These are phyloP conservation scores for Camelus dromedarius DNA, from an alignment of 2,113 vertebrate species.

Conservation along the genomic window DNA sequence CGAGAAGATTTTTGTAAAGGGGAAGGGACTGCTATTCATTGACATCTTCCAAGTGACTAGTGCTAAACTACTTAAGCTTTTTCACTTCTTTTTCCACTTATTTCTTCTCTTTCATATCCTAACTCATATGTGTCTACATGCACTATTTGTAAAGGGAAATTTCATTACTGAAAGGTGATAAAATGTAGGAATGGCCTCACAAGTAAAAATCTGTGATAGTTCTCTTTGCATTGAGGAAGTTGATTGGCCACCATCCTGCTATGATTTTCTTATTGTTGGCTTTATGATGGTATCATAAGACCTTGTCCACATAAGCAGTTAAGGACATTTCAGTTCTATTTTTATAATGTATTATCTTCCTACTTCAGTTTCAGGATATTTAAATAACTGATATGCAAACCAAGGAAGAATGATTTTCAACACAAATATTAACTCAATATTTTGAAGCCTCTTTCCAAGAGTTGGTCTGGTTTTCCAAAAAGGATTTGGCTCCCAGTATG, in stretches of 20 bases:
- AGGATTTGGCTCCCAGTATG: background rate
- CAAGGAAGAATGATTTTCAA: constrained; percentile 24
- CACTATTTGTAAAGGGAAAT: background rate
- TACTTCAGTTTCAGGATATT: constrained; percentile 30
- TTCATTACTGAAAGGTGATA: background rate
- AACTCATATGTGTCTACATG: background rate
- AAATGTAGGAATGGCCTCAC: background rate
- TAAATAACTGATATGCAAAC: constrained; percentile 55
- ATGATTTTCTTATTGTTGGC: constrained; percentile 8
- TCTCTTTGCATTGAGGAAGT: constrained; percentile 9
- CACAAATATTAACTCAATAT: constrained; percentile 14
- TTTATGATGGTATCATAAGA: constrained; percentile 21
- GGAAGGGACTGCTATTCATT: background rate
- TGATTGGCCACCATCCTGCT: background rate
- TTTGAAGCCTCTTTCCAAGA: constrained; percentile 55
- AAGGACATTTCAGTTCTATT: background rate
- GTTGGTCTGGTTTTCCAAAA: constrained; percentile 43
- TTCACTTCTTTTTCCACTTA: background rate
- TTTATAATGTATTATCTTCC: background rate
- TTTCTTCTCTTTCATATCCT: background rate
- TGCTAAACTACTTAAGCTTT: background rate
- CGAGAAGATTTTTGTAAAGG: background rate
- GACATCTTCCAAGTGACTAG: background rate
- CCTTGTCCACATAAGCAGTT: constrained; percentile 27
- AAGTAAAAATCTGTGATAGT: constrained; percentile 21